Base-by-base conservation (phyloP, 2,888 invertebrate species). In the Rotaria macrura region DNA sequence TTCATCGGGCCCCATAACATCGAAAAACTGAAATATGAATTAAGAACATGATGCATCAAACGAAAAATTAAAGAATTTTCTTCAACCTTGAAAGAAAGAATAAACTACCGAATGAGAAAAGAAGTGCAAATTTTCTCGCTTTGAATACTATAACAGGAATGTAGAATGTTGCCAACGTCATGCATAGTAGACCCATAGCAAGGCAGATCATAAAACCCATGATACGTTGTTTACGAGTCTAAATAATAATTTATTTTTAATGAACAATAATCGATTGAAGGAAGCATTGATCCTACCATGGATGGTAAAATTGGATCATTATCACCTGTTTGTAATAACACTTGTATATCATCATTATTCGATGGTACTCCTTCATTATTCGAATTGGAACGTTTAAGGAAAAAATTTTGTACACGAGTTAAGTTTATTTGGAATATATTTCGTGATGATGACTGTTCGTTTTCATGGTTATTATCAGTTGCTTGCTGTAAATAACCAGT, bases 1-100 rank as follows among this genome's bases (percentile, higher is more conserved):
- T 94, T 93, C 91, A 94, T 92, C n/a, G 97, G 97, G 12, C 98
- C 98, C 93, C 95, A 95, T 25, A 98, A 92, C 90, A 98, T 95
- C 88, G 96, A 94, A 91, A 98, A 97, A 92, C 98, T 97, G 43
- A 5, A 43, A 43, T 43, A 10, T 43, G 10, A 43, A 43, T 10
- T 7, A 43, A 43, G 10, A 43, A 43, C 5, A 7, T 10, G 10
- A 10, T 43, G 5, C 43, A 43, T 43, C 10, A 43, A 43, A 43
- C 5, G 10, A 10, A 43, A 43, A 43, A 43, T 7, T 7, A 5
- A 43, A 20, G 23, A n/a, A 49, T 84, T 74, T 55, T 40, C 83
- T 86, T 88, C 87, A 92, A 96, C 96, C 96, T 97, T 88, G 94
- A 92, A 87, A 97, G 93, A 88, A 96, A 94, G 91, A 97, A 97